phyloP scores from a whole-genome alignment of 2,888 invertebrate species.

The Apomyelois bistriatella region DNA sequence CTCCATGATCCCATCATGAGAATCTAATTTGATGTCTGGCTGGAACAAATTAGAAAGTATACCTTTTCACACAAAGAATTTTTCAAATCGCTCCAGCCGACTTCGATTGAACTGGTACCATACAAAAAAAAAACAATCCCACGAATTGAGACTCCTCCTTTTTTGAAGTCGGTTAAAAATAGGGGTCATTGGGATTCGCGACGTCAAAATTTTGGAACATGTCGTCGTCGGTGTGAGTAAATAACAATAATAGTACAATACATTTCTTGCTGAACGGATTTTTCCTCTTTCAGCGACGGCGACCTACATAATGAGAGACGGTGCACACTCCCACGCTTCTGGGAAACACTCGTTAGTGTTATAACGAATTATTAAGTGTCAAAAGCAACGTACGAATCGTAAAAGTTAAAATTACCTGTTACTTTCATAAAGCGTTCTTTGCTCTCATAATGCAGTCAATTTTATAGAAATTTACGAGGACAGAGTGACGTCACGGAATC shows the following conservation, averaged over 20 bases:
- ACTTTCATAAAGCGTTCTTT: slow-evolving; percentile 14
- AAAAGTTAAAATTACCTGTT: slow-evolving; percentile 20
- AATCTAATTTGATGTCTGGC: too few relatives aligned
- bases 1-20: too few relatives aligned
- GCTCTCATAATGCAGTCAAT: slow-evolving; percentile 11
- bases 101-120: too few relatives aligned
- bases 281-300: slow-evolving; percentile 41
- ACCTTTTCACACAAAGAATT: too few relatives aligned
- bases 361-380: slow-evolving; percentile 58
- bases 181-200: too few relatives aligned
- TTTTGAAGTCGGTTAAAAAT: too few relatives aligned
- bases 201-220: too few relatives aligned
- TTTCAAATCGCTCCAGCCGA: too few relatives aligned
- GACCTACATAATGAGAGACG: slow-evolving; percentile 51
- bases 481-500: slow-evolving; percentile 4
- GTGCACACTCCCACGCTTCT: slow-evolving; percentile 56
- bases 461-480: slow-evolving; percentile 9
- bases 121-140: too few relatives aligned
- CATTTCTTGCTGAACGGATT: slow-evolving; percentile 14
- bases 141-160: too few relatives aligned
- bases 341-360: slow-evolving; percentile 55
- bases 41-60: too few relatives aligned
- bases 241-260: not conserved
- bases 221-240: not conserved
- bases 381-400: slow-evolving; percentile 34